Evolutionary conservation across 2,888 invertebrate genomes (phyloP).

Genomic region (Stenoptilia bipunctidactyla): DNA sequence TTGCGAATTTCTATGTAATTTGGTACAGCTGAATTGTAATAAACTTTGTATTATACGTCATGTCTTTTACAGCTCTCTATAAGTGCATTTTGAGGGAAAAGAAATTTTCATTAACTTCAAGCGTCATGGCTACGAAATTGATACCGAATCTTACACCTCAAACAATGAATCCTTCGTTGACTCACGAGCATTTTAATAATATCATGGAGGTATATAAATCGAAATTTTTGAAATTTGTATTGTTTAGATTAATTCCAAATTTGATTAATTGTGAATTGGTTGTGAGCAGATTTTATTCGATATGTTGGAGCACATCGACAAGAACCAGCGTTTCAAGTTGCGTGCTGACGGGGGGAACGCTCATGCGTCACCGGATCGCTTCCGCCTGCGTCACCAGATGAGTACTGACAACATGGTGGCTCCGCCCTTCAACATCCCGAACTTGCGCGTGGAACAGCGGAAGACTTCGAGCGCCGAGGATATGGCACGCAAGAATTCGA

Average conservation of each 20-base stretch:
- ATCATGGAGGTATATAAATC: constrained; percentile 45
- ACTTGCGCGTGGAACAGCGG: constrained; percentile 85
- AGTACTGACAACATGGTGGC: constrained; percentile 90
- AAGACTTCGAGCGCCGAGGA: constrained; percentile 93
- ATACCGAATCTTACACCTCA: constrained; percentile 94
- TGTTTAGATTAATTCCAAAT: no score
- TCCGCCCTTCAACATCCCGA: constrained; percentile 90
- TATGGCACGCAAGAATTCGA: constrained; percentile 90
- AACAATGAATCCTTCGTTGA: constrained; percentile 83
- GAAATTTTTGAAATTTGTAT: background rate
- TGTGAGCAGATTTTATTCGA: constrained; percentile 81
- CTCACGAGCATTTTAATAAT: constrained; percentile 44
- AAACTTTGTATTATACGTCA: background rate
- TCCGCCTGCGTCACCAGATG: constrained; percentile 83
- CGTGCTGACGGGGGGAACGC: constrained; percentile 84
- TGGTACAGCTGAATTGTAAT: background rate
- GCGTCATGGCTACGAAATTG: constrained; percentile 92
- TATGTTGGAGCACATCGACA: constrained; percentile 91
- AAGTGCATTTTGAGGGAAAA: constrained; percentile 90
- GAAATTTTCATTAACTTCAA: constrained; percentile 90
- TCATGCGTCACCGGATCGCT: constrained; percentile 82
- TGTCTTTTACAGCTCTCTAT: constrained; percentile 83
- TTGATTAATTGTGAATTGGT: constrained; percentile 4
- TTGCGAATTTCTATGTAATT: background rate
- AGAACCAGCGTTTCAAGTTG: constrained; percentile 89